These are phyloP conservation scores for Aporophyla lueneburgensis DNA, from an alignment of 2,888 invertebrate genomes.

Conservation along the genomic window DNA sequence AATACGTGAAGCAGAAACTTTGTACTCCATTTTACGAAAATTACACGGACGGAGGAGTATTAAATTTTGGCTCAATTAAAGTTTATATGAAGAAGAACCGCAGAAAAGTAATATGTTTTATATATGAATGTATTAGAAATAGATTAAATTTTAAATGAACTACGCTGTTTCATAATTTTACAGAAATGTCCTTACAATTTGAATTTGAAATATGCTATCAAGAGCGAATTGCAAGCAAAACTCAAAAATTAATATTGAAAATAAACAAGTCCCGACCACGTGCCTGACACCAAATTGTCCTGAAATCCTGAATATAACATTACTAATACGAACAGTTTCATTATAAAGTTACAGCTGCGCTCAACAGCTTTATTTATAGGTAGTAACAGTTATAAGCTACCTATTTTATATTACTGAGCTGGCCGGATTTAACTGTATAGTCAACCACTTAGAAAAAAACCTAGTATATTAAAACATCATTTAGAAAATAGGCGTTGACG, in stretches of 20 bases:
- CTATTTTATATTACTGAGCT: neutral
- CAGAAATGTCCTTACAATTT: too few species aligned
- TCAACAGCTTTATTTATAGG: constrained; percentile 11
- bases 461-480: neutral
- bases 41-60: too few species aligned
- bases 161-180: neutral
- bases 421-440: neutral
- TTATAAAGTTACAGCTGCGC: constrained; percentile 29
- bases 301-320: constrained; percentile 18
- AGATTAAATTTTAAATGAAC: too few species aligned
- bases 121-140: too few species aligned
- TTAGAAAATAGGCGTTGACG: neutral
- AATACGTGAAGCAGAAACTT: too few species aligned
- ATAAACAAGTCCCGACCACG: constrained; percentile 9
- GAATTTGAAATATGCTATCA: too few species aligned
- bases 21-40: too few species aligned
- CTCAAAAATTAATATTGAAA: neutral
- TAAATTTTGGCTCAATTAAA: too few species aligned
- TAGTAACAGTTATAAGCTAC: constrained; percentile 1
- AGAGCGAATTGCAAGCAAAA: neutral
- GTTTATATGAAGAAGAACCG: too few species aligned
- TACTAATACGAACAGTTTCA: constrained; percentile 26
- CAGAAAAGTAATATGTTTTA: too few species aligned
- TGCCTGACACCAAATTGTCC: constrained; percentile 18
- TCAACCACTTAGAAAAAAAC: neutral